phyloP scores from a whole-genome alignment of 2,888 invertebrate species.

The Lydus trimaculatus region DNA sequence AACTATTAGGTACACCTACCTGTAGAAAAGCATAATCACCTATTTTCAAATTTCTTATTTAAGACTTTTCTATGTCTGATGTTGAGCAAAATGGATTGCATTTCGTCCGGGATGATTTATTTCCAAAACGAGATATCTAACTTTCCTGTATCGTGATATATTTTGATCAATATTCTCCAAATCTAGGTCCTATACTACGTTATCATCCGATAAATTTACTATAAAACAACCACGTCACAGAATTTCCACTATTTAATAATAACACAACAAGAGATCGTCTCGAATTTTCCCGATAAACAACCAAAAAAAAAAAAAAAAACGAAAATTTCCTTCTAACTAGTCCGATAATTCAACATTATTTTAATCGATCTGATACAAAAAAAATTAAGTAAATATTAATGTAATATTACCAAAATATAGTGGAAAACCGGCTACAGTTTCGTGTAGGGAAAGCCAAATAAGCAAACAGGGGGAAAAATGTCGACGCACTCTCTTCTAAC shows the following conservation, averaged over 20 bases:
- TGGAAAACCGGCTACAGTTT: neutral
- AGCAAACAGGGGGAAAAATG: conserved; percentile 38
- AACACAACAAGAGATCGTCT: neutral
- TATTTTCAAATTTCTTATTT: conserved; percentile 53
- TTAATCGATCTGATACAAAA: neutral
- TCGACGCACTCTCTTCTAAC: conserved; percentile 31
- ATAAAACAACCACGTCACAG: conserved; percentile 24
- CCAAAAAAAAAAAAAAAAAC: neutral
- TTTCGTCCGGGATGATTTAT: conserved; percentile 49
- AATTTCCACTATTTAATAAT: conserved; percentile 16
- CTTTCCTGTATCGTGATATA: conserved; percentile 38
- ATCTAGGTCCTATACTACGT: conserved; percentile 44
- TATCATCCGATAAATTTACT: conserved; percentile 26
- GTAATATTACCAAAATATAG: neutral
- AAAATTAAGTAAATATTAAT: neutral
- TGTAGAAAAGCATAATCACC: conserved; percentile 57
- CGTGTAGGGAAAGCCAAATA: conserved; percentile 19
- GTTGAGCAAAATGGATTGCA: conserved; percentile 51
- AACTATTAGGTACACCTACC: no score
- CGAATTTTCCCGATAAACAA: neutral
- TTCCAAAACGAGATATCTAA: conserved; percentile 28
- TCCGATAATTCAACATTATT: neutral
- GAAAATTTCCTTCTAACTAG: conserved; percentile 12
- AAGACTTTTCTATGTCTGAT: conserved; percentile 52
- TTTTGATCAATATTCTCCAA: conserved; percentile 56